phyloP scores from a whole-genome alignment of 1,140 invertebrate genomes.

The Scaptomyza pallida region DNA sequence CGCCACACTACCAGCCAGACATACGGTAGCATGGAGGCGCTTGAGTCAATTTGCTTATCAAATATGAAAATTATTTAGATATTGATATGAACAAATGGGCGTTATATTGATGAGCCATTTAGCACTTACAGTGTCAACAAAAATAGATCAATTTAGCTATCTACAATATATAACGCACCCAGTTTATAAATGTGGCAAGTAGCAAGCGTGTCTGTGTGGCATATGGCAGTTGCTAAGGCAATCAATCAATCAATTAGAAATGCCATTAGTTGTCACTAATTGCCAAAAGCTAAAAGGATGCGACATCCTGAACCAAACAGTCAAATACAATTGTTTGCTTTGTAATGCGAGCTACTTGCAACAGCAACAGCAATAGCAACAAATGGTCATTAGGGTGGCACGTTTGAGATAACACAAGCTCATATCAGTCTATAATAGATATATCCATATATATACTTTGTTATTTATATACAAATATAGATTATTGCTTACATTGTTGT shows the following conservation, averaged over 20 bases:
- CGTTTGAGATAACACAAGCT: slow-evolving; percentile 26
- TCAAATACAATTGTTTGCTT: slow-evolving; percentile 35
- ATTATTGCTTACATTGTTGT: slow-evolving; percentile 25
- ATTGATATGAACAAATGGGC: slow-evolving; percentile 40
- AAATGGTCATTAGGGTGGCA: slow-evolving; percentile 45
- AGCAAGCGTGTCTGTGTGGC: not conserved
- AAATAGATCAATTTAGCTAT: slow-evolving; percentile 9
- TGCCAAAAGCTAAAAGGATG: slow-evolving; percentile 43
- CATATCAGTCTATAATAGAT: not conserved
- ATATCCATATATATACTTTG: not conserved
- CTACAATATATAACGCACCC: not conserved
- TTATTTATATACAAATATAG: not conserved
- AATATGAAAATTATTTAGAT: slow-evolving; percentile 53
- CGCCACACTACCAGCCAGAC: no score
- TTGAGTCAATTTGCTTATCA: slow-evolving; percentile 62
- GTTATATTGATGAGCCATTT: slow-evolving; percentile 50
- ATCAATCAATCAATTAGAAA: slow-evolving; percentile 68
- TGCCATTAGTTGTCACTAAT: slow-evolving; percentile 48
- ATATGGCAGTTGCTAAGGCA: slow-evolving; percentile 9
- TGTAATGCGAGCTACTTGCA: slow-evolving; percentile 50
- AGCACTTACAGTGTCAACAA: slow-evolving; percentile 19
- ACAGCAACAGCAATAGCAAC: slow-evolving; percentile 16
- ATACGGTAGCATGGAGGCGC: not conserved
- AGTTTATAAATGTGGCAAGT: not conserved
- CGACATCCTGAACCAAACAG: not conserved